Evolutionary conservation across 2,888 invertebrate species (phyloP).

Genomic region (Hirtodrosophila trivittata): DNA sequence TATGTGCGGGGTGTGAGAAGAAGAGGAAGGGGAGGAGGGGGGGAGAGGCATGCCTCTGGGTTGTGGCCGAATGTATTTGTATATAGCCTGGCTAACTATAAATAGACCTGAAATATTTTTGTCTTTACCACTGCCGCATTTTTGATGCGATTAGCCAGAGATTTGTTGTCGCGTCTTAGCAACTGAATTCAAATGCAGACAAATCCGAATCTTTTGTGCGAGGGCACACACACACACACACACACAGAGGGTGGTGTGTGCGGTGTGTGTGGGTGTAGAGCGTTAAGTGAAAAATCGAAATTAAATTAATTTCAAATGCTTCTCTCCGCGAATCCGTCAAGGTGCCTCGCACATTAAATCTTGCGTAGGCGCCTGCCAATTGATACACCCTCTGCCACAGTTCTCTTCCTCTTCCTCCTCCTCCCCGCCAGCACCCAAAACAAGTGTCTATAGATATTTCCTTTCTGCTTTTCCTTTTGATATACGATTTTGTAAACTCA

Average conservation of each 20-base stretch:
- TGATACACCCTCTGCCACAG: background rate
- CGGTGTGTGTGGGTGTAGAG: background rate
- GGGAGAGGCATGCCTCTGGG: background rate
- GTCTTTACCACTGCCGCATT: conserved; percentile 47
- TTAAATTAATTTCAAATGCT: conserved; percentile 45
- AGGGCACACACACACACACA: no score
- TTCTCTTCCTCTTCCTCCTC: background rate
- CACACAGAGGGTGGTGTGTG: no score
- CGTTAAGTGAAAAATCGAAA: conserved; percentile 45
- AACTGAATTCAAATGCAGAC: conserved; percentile 50
- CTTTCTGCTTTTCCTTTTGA: conserved; percentile 10
- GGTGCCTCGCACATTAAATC: conserved; percentile 1
- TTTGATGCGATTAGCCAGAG: conserved; percentile 62
- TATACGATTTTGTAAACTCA: conserved; percentile 22
- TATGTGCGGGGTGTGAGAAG: conserved; percentile 10
- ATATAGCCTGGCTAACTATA: conserved; percentile 23
- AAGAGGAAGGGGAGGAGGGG: background rate
- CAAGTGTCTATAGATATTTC: conserved; percentile 13
- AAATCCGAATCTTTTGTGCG: conserved; percentile 48
- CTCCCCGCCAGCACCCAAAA: background rate
- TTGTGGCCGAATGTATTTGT: background rate
- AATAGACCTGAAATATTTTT: conserved; percentile 46
- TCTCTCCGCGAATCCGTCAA: conserved; percentile 12
- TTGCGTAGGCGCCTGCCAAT: conserved; percentile 32
- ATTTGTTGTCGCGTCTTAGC: conserved; percentile 66